These are phyloP conservation scores for Nomada ferruginata DNA, from an alignment of 2,888 invertebrate genomes.

Conservation along the genomic window DNA sequence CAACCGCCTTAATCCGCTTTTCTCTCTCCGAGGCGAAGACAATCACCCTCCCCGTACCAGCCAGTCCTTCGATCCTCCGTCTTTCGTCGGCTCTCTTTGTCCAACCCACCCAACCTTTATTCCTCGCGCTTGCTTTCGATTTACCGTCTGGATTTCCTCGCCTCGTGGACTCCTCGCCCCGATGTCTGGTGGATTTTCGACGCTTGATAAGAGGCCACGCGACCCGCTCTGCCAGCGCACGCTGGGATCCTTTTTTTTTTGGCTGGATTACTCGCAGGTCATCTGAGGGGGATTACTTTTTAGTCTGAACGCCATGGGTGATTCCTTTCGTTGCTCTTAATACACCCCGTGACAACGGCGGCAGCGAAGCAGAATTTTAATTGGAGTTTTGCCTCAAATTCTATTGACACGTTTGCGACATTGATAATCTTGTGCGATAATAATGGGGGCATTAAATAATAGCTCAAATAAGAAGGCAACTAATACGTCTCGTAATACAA, in stretches of 20 bases:
- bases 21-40: slow-evolving; percentile 70
- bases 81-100: slow-evolving; percentile 41
- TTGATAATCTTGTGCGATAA: neutral
- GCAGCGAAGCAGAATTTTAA: slow-evolving; percentile 5
- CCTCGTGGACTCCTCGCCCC: slow-evolving; percentile 10
- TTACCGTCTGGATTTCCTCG: slow-evolving; percentile 36
- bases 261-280: neutral
- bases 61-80: slow-evolving; percentile 61
- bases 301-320: neutral
- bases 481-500: too few relatives aligned
- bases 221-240: neutral
- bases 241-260: neutral
- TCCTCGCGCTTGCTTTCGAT: slow-evolving; percentile 20
- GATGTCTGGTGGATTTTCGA: slow-evolving; percentile 23
- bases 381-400: neutral
- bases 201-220: slow-evolving; percentile 2
- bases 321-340: slow-evolving; percentile 2
- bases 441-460: too few relatives aligned
- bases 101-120: neutral
- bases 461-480: too few relatives aligned
- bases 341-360: neutral
- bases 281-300: neutral
- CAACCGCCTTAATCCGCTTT: slow-evolving; percentile 79
- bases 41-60: slow-evolving; percentile 65
- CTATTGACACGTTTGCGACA: neutral